Evolutionary conservation across 2,888 invertebrate species (phyloP), one percentile per base, ranked within the genome.

Genomic region (Phengaris arion): DNA sequence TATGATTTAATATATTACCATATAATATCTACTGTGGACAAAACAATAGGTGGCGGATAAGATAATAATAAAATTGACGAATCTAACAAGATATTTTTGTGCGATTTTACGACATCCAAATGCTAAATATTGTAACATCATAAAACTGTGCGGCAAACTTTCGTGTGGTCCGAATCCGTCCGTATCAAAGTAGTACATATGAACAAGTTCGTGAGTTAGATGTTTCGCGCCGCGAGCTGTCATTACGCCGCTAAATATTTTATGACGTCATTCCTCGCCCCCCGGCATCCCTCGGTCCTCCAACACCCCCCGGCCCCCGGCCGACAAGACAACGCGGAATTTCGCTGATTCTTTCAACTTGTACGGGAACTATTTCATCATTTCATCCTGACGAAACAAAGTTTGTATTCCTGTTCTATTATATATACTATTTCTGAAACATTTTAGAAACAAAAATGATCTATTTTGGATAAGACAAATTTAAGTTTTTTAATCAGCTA

Each of bases 161-260:
- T 13, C 2, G 22, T 72, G 6, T 7, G 52, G 15, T 46, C 46
- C 4, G 46, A 54, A 54, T 72, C 72, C 35, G 15, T 46, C 46
- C 4, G 46, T 72, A 54, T 72, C 72, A 12, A 12, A 72, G 72
- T 35, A 10, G 52, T 22, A 22, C 35, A 70, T 70, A 51, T 68
- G 68, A 45, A 35, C 12, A 52, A 52, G 22, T 72, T 72, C 15
- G 10, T 22, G 52, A 51, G 54, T 22, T 72, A 22, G 15, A 54
- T 72, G 89, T 89, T 88, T 72, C 52, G 54, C 86, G 82, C 84
- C 85, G 85, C 84, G 86, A 64, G 84, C 85, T 89, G 87, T 88
- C 88, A 87, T 83, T 82, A 77, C 79, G 80, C 78, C 82, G 76
- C 83, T 85, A 85, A 88, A 88, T 90, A 86, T 86, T 86, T 85